Conservation (phyloP, 2,113 vertebrate genomes). For the rat (Rattus norvegicus) region GRCr8 NC_086023.1:43751501-43752000, state of each 20-base stretch:
- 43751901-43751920: constrained; percentile 13
- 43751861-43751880: background rate
- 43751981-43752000: constrained; percentile 8
- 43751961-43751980: constrained; percentile 40
- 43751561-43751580: background rate
- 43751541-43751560: constrained; percentile 1
- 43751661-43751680: constrained; percentile 43
- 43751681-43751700: constrained; percentile 49
- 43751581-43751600: constrained; percentile 35
- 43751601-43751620: background rate
- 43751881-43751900: constrained; percentile 24
- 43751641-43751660: background rate
- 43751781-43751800: background rate
- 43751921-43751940: constrained; percentile 48
- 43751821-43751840: background rate
- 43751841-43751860: background rate
- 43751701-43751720: constrained; percentile 41
- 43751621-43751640: constrained; percentile 16
- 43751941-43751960: constrained; percentile 8
- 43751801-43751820: background rate
- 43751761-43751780: background rate
- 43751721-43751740: background rate
- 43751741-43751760: background rate
- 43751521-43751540: constrained; percentile 31
- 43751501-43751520: constrained; percentile 47